Evolutionary conservation across 2,888 invertebrate species (phyloP), one percentile per base, ranked within the genome.

Genomic region (Pseudanteris insignis): DNA sequence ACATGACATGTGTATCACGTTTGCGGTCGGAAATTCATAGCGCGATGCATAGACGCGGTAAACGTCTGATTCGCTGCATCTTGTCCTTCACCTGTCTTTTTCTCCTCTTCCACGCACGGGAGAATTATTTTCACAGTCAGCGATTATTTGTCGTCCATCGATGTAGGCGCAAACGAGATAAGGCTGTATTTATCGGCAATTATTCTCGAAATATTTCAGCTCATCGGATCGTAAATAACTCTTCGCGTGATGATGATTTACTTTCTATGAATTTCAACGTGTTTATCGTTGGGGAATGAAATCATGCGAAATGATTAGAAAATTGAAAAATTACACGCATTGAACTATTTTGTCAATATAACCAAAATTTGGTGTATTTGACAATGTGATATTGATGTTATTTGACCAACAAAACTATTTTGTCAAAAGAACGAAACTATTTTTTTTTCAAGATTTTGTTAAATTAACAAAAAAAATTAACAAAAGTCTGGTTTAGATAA

Each of bases 51-150:
- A 44, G 54, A 32, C 50, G 44, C 11, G 38, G 60, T 61, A 61
- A 61, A 34, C 47, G 60, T 37, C 54, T 11, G 54, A 54, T 61
- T 54, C 60, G 41, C 38, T 44, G 37, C 54, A 54, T 61, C 54
- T 40, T 38, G 60, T 54, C 60, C 60, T 61, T 61, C 60, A 61
- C 60, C 60, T 54, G 60, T 61, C 60, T 61, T 61, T 61, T 54
- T 61, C 53, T 61, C 50, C 60, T 54, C 59, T 47, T 46, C 26
- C 14, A 30, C 47, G 43, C 37, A 34, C 40, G 30, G 28, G 41
- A 61, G 44, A 61, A 61, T 48, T 61, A 61, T 61, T 61, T 61
- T 61, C 50, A 26, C 60, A 54, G 44, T 44, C 48, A 54, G 50
- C 44, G 50, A 53, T 53, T 60, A 60, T 60, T 60, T 60, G 60